A percentile compares a stretch with the other conserved stretches of the same genome.
phyloP scores from a whole-genome alignment of 2,888 invertebrate genomes.

The Cephonodes hylas region DNA sequence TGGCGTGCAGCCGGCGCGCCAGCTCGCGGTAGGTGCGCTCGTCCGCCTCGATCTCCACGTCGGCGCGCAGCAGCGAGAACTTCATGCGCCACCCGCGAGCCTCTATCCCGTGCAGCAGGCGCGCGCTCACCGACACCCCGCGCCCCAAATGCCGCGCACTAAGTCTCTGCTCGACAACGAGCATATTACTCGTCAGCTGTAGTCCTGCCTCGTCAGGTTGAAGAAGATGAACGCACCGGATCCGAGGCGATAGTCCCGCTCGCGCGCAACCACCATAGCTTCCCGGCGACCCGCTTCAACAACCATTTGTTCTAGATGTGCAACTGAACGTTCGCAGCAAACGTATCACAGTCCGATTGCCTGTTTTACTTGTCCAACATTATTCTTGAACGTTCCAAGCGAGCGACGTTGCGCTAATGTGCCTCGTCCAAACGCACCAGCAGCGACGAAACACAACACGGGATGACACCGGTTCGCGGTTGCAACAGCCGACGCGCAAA shows the following conservation, averaged over 20 bases:
- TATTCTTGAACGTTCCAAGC: slow-evolving; percentile 42
- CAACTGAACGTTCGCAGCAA: slow-evolving; percentile 16
- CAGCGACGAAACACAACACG: slow-evolving; percentile 24
- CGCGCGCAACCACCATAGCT: slow-evolving; percentile 72
- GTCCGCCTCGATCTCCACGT: slow-evolving; percentile 73
- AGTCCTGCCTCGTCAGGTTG: slow-evolving; percentile 74
- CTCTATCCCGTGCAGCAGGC: slow-evolving; percentile 67
- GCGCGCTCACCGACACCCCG: slow-evolving; percentile 63
- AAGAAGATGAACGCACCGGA: slow-evolving; percentile 74
- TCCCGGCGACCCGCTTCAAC: slow-evolving; percentile 55
- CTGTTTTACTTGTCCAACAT: slow-evolving; percentile 75
- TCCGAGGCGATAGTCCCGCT: slow-evolving; percentile 56
- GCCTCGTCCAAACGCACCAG: slow-evolving; percentile 21
- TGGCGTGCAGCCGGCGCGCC: slow-evolving; percentile 50
- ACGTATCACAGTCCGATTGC: slow-evolving; percentile 18
- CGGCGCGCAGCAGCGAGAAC: slow-evolving; percentile 66
- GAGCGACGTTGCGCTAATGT: slow-evolving; percentile 30
- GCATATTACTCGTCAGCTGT: slow-evolving; percentile 78
- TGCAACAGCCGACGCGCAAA: slow-evolving; percentile 25
- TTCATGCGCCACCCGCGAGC: slow-evolving; percentile 74
- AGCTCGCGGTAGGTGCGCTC: slow-evolving; percentile 62
- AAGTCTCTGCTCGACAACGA: slow-evolving; percentile 77
- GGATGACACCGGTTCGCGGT: slow-evolving; percentile 45
- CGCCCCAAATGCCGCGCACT: slow-evolving; percentile 64
- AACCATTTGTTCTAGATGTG: slow-evolving; percentile 61